These are phyloP conservation scores for Melinaea marsaeus DNA, from an alignment of 2,888 invertebrate genomes.

Conservation along the genomic window DNA sequence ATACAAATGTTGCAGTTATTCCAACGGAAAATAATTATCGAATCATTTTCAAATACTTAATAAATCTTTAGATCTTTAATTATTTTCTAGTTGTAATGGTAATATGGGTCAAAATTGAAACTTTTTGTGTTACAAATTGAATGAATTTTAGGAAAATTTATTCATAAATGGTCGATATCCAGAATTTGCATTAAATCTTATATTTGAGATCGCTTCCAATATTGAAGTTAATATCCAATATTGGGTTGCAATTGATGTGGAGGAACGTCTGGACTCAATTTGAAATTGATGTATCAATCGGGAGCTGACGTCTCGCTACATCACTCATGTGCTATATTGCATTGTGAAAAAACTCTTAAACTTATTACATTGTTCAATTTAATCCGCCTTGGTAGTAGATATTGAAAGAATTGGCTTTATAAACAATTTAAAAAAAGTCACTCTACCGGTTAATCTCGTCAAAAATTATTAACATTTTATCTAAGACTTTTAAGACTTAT, in stretches of 20 bases:
- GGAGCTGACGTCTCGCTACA: slow-evolving; percentile 9
- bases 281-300: slow-evolving; percentile 22
- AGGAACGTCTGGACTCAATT: slow-evolving; percentile 19
- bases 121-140: too few species aligned
- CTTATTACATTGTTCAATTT: too few species aligned
- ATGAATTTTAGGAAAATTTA: too few species aligned
- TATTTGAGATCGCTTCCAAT: slow-evolving; percentile 16
- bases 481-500: too few species aligned
- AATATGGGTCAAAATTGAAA: not conserved
- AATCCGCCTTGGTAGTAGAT: too few species aligned
- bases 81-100: too few species aligned
- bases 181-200: slow-evolving; percentile 17
- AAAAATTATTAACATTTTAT: too few species aligned
- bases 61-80: too few species aligned
- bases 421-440: too few species aligned
- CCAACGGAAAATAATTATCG: not conserved
- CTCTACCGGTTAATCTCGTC: too few species aligned
- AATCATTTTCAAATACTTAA: not conserved
- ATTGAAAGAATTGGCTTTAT: too few species aligned
- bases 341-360: too few species aligned
- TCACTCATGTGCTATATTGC: slow-evolving; percentile 6
- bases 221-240: slow-evolving; percentile 25
- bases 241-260: slow-evolving; percentile 23
- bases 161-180: not conserved
- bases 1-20: not conserved